phyloP scores from a whole-genome alignment of 2,797 vertebrate genomes.

The Simalia tracyae region DNA sequence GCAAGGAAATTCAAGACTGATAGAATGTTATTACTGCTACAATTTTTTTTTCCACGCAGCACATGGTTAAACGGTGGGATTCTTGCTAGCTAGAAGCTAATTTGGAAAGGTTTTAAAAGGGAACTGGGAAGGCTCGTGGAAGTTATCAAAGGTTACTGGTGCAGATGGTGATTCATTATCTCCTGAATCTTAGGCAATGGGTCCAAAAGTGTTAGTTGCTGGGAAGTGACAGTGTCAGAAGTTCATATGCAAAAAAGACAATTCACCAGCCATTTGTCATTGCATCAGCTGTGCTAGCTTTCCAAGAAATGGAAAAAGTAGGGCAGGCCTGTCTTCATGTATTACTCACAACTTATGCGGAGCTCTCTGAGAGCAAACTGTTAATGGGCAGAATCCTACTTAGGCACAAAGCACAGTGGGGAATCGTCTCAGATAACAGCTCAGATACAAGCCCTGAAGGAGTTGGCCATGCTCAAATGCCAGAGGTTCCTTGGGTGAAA shows the following conservation, averaged over 20 bases:
- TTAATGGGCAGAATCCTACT: too few relatives aligned
- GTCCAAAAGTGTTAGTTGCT: neutral
- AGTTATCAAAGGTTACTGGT: neutral
- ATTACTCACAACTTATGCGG: too few relatives aligned
- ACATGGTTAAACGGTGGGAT: neutral
- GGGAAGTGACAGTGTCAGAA: neutral
- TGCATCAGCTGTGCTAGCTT: neutral
- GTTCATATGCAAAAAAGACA: neutral
- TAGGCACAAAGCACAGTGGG: too few relatives aligned
- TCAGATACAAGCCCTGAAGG: too few relatives aligned
- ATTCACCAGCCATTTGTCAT: neutral
- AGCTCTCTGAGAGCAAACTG: too few relatives aligned
- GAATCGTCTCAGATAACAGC: too few relatives aligned
- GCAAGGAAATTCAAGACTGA: neutral
- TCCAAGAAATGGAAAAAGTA: neutral
- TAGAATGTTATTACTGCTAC: neutral
- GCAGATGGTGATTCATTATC: neutral
- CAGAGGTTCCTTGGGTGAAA: too few relatives aligned
- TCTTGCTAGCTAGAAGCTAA: neutral
- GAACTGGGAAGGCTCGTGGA: neutral
- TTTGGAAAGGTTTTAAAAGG: neutral
- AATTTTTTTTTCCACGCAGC: neutral
- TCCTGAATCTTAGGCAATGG: neutral
- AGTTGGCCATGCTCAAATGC: too few relatives aligned
- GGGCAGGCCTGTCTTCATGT: too few relatives aligned